Conservation (phyloP, 2,797 vertebrate species). For the Syndactyla subalaris region DNA sequence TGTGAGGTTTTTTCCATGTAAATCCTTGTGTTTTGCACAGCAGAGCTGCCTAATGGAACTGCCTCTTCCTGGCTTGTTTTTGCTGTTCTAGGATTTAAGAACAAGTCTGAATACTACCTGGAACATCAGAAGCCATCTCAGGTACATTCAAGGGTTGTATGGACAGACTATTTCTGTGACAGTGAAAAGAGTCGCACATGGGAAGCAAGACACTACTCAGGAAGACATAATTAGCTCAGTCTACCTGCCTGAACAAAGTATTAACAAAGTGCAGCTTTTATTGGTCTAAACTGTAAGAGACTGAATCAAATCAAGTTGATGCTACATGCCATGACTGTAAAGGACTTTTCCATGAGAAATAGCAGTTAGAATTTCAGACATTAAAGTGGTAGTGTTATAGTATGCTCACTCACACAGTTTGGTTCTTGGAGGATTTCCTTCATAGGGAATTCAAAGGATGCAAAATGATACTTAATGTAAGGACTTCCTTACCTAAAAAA, state of each 20-base stretch:
- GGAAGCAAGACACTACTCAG: not conserved
- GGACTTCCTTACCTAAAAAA: not conserved
- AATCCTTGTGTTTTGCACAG: not conserved
- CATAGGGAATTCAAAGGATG: not conserved
- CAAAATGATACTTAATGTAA: not conserved
- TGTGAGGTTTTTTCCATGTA: fast-evolving
- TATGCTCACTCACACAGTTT: not conserved
- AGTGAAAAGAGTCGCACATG: not conserved
- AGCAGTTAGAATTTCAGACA: not conserved
- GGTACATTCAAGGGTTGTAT: not conserved
- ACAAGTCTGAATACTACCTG: not conserved
- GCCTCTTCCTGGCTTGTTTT: not conserved
- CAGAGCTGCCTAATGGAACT: not conserved
- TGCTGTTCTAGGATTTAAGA: not conserved
- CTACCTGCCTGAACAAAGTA: not conserved
- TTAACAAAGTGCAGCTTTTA: not conserved
- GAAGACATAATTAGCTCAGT: not conserved
- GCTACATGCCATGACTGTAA: not conserved
- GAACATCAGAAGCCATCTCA: not conserved
- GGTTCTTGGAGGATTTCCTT: not conserved
- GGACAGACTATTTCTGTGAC: not conserved
- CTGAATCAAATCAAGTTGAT: not conserved
- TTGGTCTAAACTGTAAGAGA: not conserved
- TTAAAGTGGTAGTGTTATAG: not conserved
- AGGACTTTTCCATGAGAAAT: not conserved